Percentiles rank a stretch among this genome's conserved stretches.
Evolutionary conservation across 2,113 vertebrate genomes (phyloP).

Genomic region (Rhadina sibilatrix): DNA sequence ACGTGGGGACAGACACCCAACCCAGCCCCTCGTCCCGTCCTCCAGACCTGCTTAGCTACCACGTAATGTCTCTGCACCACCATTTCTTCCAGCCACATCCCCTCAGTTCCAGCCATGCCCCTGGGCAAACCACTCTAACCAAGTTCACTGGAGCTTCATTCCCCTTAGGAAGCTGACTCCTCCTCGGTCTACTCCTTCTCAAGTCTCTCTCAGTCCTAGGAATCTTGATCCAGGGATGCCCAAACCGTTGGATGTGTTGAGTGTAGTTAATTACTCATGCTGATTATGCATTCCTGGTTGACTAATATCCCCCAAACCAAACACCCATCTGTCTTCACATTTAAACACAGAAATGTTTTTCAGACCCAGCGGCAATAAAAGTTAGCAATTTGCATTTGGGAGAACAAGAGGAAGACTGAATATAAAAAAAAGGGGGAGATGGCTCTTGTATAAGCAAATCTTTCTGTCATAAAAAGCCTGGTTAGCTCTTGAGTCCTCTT

Average conservation of each 20-base stretch:
- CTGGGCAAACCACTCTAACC: accelerated
- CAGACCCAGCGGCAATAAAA: neutral
- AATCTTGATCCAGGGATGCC: neutral
- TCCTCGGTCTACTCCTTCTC: neutral
- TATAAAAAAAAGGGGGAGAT: neutral
- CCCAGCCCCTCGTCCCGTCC: neutral
- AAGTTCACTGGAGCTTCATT: neutral
- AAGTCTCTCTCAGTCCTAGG: accelerated
- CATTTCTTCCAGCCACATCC: neutral
- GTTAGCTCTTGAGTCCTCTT: neutral
- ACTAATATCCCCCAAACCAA: neutral
- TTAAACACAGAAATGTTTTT: neutral
- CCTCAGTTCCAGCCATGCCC: neutral
- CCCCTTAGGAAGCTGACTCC: neutral
- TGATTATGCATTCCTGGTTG: neutral
- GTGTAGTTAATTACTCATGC: neutral
- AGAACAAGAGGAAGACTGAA: neutral
- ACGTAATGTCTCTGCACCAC: accelerated
- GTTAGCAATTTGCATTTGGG: neutral
- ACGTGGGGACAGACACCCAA: neutral
- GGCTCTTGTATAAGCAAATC: neutral
- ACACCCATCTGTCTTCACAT: neutral
- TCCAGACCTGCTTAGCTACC: neutral
- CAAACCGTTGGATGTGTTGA: neutral
- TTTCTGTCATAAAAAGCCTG: neutral